Conservation (phyloP, 1,140 invertebrate genomes). For the Muscidifurax raptorellus region DNA sequence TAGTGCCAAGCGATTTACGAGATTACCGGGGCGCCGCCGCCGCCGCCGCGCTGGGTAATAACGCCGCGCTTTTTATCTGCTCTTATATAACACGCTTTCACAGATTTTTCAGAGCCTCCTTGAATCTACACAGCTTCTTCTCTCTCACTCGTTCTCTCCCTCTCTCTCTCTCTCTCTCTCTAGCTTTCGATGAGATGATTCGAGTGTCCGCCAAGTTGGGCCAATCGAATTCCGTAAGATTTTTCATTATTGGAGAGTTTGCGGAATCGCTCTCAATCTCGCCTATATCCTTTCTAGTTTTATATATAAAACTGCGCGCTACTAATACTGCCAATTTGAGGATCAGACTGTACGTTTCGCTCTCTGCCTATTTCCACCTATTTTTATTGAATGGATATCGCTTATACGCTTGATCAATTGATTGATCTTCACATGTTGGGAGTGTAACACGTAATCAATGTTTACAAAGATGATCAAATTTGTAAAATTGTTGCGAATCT, state of each 20-base stretch:
- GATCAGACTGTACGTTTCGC: too few species aligned
- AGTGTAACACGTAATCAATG: too few species aligned
- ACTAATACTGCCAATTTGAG: too few species aligned
- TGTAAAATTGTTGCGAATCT: too few species aligned
- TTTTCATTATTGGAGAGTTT: not conserved
- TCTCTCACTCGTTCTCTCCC: too few species aligned
- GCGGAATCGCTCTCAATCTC: not conserved
- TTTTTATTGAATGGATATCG: too few species aligned
- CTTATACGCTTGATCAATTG: too few species aligned
- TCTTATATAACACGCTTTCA: conserved; percentile 34
- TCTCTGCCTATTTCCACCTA: too few species aligned
- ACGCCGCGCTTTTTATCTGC: conserved; percentile 48
- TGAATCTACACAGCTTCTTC: not conserved
- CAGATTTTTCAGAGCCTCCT: conserved; percentile 14
- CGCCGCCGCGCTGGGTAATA: conserved; percentile 62
- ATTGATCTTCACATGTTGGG: too few species aligned
- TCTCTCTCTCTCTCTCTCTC: too few species aligned
- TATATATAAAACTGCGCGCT: too few species aligned
- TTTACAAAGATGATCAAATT: too few species aligned
- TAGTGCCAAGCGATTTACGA: conserved; percentile 58
- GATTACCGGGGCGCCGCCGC: conserved; percentile 52
- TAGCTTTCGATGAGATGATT: conserved; percentile 17
- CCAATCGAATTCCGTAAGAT: conserved; percentile 24
- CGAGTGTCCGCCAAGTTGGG: conserved; percentile 1
- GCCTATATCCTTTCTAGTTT: not conserved